Evolutionary conservation across 2,113 vertebrate species (phyloP), one percentile per base, ranked within the genome.

Genomic region (Syrrhaptes paradoxus): DNA sequence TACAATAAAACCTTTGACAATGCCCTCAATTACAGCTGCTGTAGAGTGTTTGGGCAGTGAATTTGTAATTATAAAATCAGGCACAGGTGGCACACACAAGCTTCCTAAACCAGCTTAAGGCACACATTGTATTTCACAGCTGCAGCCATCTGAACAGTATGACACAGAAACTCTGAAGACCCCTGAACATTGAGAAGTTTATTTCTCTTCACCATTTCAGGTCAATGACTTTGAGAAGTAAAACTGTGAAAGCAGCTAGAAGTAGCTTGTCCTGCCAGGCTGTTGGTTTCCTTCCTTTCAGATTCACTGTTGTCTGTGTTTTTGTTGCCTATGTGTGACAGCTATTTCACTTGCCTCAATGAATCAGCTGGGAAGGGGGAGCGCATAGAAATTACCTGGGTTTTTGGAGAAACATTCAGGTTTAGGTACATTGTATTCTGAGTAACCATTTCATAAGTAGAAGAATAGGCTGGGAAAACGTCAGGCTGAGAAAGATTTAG

Each of bases 141-240:
- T 48, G 29, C 17, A 51, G 31, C 7, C 3, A 0, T 26, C 28
- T 38, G 26, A 77, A n/a, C 7, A 46, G 22, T 17, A 24, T 0
- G 3, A 68, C 32, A 17, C 8, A 62, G 13, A 77, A 62, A 32
- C 54, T 41, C 4, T 1, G 45, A 82, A 62, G 45, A 85, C 8
- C 34, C 48, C 25, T 1, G 1, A 12, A 55, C 10, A 45, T 59
- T 22, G 26, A 81, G 51, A 29, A 82, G 32, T 4, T 63, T 48
- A 45, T 79, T 55, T 85, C 34, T 18, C 28, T 81, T 59, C 68
- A 93, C n/a, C 63, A 38, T 91, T 92, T 87, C 25, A 51, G 29
- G 48, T 71, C 59, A 63, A 36, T 5, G 32, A 13, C 28, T 87
- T 71, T 55, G 38, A 87, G 77, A 59, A 49, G 13, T n/a, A 63